These are phyloP conservation scores for Quiscalus mexicanus DNA, from an alignment of 2,113 vertebrate genomes.

Conservation along the genomic window DNA sequence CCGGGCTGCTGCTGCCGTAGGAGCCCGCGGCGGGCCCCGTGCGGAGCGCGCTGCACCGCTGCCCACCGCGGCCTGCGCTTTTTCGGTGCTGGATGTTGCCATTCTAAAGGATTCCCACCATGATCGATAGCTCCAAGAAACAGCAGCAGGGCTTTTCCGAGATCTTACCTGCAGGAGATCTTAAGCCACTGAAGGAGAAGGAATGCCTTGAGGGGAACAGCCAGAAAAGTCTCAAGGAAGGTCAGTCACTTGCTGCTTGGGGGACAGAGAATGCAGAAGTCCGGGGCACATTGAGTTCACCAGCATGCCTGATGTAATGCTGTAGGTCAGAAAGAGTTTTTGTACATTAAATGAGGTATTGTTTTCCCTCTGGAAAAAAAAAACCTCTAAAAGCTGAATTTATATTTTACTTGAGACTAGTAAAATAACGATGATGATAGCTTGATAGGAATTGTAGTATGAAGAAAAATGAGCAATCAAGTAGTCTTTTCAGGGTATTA, in stretches of 20 bases:
- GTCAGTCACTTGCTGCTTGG: conserved; percentile 69
- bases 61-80: background rate
- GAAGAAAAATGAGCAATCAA: background rate
- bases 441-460: background rate
- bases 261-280: background rate
- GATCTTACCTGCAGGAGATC: conserved; percentile 73
- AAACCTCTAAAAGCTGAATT: background rate
- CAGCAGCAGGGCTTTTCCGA: conserved; percentile 78
- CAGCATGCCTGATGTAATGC: background rate
- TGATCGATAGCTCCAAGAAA: conserved; percentile 85
- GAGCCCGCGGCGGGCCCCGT: background rate
- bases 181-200: conserved; percentile 78
- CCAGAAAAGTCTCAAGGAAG: conserved; percentile 85
- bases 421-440: background rate
- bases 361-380: background rate
- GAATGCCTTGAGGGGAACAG: conserved; percentile 79
- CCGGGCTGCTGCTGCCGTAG: background rate
- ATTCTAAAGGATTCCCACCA: conserved; percentile 72
- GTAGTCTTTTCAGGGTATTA: background rate
- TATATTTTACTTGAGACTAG: background rate
- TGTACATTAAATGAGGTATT: background rate
- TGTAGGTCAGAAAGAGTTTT: background rate
- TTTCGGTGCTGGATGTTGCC: conserved; percentile 50
- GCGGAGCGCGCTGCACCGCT: background rate
- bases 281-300: background rate